These are phyloP conservation scores for Rhabdophis nuchalis DNA, from an alignment of 2,797 vertebrate species.

Conservation along the genomic window DNA sequence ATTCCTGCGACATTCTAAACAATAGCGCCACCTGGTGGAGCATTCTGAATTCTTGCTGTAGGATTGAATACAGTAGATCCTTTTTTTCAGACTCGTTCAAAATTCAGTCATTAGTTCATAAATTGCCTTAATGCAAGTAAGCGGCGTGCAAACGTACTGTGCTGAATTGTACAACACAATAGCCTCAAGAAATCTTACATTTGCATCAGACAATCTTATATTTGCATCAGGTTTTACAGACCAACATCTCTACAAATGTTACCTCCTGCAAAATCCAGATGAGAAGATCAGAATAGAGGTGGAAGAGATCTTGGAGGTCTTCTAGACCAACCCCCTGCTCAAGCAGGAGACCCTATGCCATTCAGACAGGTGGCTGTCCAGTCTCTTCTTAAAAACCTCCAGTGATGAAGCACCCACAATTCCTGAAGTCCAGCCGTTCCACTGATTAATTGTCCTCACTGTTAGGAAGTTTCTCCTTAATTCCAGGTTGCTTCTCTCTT, in stretches of 20 bases:
- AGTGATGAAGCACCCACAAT: not conserved
- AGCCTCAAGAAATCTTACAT: not conserved
- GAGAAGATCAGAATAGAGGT: not conserved
- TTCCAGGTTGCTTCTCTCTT: not conserved
- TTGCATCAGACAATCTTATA: not conserved
- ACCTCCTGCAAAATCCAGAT: not conserved
- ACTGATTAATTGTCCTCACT: not conserved
- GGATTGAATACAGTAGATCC: not conserved
- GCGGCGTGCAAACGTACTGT: not conserved
- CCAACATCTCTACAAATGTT: not conserved
- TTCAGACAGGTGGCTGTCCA: not conserved
- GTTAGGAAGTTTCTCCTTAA: not conserved
- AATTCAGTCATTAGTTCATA: not conserved
- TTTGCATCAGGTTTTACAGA: not conserved
- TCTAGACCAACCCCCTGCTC: not conserved
- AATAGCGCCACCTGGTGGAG: slow-evolving; percentile 61
- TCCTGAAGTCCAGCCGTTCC: not conserved
- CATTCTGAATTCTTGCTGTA: not conserved
- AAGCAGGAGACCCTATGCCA: not conserved
- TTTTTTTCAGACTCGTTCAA: not conserved
- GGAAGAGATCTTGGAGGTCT: not conserved
- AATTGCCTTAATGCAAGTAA: not conserved
- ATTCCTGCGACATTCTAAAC: slow-evolving; percentile 24
- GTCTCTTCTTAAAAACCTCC: not conserved
- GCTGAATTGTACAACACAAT: not conserved